Conservation (phyloP, 1,140 invertebrate species). For the Coptotermes formosanus region DNA sequence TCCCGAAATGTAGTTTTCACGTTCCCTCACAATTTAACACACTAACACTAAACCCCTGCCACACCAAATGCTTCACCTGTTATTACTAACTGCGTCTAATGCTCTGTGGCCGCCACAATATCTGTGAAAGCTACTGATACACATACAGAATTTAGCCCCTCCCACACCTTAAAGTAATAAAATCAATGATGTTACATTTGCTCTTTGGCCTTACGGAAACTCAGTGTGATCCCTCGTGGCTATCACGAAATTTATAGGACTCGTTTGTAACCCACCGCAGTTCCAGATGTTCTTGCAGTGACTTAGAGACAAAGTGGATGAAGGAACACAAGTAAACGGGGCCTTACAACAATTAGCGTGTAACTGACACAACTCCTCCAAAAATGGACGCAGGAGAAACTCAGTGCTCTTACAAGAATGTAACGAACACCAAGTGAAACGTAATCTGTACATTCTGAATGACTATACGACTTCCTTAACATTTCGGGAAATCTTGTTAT, state of each 20-base stretch:
- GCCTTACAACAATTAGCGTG: neutral
- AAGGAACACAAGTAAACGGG: neutral
- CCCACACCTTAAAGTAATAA: neutral
- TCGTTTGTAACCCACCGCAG: neutral
- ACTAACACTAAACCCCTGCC: too few relatives aligned
- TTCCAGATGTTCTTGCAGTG: neutral
- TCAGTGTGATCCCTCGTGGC: neutral
- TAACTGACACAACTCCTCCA: neutral
- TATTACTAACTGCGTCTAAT: neutral
- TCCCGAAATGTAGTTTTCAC: too few relatives aligned
- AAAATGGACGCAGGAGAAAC: neutral
- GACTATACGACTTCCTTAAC: too few relatives aligned
- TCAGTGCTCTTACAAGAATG: neutral
- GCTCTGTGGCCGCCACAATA: neutral
- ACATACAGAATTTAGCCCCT: neutral
- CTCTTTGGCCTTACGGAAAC: neutral
- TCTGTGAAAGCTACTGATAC: neutral
- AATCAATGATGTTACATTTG: neutral
- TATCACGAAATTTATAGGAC: neutral
- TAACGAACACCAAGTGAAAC: neutral
- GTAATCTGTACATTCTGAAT: too few relatives aligned
- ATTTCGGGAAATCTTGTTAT: too few relatives aligned
- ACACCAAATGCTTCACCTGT: neutral
- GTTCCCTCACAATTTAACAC: too few relatives aligned
- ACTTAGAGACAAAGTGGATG: neutral